phyloP scores from a whole-genome alignment of 2,113 vertebrate species.

The Pygoscelis adeliae region DNA sequence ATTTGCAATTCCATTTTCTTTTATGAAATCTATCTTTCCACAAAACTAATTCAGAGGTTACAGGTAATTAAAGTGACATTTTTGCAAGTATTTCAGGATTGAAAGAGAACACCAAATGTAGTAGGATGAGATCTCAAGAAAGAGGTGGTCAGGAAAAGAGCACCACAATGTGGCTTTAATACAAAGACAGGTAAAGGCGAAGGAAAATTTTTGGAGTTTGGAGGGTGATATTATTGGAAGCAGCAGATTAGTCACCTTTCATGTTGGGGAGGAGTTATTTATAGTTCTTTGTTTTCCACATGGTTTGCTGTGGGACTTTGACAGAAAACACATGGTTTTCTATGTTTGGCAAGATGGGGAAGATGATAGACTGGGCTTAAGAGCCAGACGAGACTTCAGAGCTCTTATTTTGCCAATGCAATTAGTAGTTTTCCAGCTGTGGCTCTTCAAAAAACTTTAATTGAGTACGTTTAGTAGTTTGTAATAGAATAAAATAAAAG shows the following conservation, averaged over 20 bases:
- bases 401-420: not conserved
- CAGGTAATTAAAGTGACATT: not conserved
- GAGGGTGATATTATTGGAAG: not conserved
- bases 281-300: constrained; percentile 43
- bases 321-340: constrained; percentile 38
- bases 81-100: not conserved
- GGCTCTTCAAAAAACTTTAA: not conserved
- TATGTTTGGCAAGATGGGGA: not conserved
- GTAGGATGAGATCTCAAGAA: not conserved
- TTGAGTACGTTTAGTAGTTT: not conserved
- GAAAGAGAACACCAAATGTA: not conserved
- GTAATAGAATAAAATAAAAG: not conserved
- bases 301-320: constrained; percentile 2
- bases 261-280: constrained; percentile 26
- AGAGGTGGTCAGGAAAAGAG: not conserved
- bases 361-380: not conserved
- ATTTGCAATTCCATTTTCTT: not conserved
- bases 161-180: not conserved
- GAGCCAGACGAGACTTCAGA: not conserved
- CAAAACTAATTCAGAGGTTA: not conserved
- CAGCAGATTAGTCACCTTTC: constrained; percentile 4
- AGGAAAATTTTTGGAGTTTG: not conserved
- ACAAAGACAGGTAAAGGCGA: not conserved
- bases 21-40: not conserved
- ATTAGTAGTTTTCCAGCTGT: not conserved